Percentiles rank a stretch among this genome's conserved stretches.
phyloP scores from a whole-genome alignment of 2,888 invertebrate genomes.

The Anaspis maculata region DNA sequence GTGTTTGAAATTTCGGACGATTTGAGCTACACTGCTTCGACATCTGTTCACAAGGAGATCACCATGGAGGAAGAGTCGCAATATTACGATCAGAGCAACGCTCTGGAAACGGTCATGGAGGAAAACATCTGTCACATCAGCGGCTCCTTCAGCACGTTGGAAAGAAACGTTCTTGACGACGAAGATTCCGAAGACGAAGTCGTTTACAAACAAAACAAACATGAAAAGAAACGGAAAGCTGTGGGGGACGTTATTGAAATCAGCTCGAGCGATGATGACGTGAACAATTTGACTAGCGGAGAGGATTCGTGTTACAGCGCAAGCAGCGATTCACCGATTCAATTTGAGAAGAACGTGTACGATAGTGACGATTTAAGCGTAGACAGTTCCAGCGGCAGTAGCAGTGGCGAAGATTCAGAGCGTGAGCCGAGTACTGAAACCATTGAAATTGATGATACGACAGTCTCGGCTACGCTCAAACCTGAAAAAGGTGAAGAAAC shows the following conservation, averaged over 20 bases:
- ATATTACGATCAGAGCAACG: conserved; percentile 8
- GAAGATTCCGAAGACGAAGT: not conserved
- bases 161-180: conserved; percentile 10
- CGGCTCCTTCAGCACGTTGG: no score
- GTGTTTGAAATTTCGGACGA: conserved; percentile 15
- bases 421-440: no score
- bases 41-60: conserved; percentile 6
- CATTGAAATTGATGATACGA: no score
- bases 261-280: not conserved
- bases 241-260: not conserved
- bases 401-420: no score
- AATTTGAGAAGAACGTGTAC: no score
- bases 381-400: no score
- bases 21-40: conserved; percentile 9
- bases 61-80: conserved; percentile 7
- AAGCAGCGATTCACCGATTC: no score
- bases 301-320: no score
- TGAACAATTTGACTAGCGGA: not conserved
- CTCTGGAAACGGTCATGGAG: conserved; percentile 8
- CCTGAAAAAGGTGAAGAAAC: not conserved
- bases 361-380: no score
- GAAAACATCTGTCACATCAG: no score
- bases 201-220: not conserved
- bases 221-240: not conserved
- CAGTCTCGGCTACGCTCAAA: not conserved